phyloP scores from a whole-genome alignment of 1,140 invertebrate genomes.

The Adelges cooleyi region DNA sequence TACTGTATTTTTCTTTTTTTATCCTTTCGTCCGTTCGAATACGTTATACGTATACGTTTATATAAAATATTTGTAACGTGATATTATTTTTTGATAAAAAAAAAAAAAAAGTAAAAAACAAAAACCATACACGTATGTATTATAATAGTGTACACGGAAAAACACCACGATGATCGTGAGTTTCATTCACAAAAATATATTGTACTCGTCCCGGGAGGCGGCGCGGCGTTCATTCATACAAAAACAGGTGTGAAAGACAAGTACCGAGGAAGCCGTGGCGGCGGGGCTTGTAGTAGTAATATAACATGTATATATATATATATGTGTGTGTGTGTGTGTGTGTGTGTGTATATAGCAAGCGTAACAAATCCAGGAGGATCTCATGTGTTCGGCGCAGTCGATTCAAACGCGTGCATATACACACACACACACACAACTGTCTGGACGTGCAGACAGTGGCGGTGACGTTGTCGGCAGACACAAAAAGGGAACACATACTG shows the following conservation, averaged over 20 bases:
- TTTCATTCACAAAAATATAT: conserved; percentile 22
- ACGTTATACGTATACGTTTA: too few species aligned
- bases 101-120: background rate
- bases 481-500: too few species aligned
- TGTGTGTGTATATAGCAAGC: background rate
- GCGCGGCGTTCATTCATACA: conserved; percentile 18
- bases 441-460: too few species aligned
- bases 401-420: too few species aligned
- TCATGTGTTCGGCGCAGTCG: too few species aligned
- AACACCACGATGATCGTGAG: conserved; percentile 14
- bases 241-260: background rate
- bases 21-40: background rate
- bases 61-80: conserved; percentile 5
- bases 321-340: background rate
- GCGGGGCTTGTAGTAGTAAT: background rate
- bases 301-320: background rate
- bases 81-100: background rate
- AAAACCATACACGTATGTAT: background rate
- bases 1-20: background rate
- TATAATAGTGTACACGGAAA: background rate
- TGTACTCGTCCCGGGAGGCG: background rate
- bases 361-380: too few species aligned
- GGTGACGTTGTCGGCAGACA: too few species aligned
- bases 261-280: background rate
- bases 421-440: too few species aligned